A percentile compares a stretch with the other conserved stretches of the same genome.
These are phyloP conservation scores for Nyctibius grandis DNA, from an alignment of 2,797 vertebrate genomes.

Conservation along the genomic window DNA sequence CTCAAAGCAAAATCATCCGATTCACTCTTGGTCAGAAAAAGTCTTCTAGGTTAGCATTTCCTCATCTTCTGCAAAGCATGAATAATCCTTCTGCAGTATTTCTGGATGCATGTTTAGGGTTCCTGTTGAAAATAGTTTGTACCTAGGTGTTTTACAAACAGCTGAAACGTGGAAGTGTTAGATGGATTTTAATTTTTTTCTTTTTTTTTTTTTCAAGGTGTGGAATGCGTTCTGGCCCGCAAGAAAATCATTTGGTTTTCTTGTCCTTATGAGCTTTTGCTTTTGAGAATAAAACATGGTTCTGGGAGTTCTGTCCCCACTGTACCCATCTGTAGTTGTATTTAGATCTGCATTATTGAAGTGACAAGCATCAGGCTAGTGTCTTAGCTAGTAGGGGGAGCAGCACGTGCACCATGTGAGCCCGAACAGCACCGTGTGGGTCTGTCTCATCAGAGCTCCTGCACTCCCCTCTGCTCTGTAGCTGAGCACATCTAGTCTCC, in stretches of 20 bases:
- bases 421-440: not conserved
- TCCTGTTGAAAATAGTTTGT: constrained; percentile 3
- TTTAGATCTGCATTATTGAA: not conserved
- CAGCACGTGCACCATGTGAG: not conserved
- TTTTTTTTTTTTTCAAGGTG: not conserved
- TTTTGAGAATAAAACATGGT: constrained; percentile 42
- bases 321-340: not conserved
- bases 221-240: not conserved
- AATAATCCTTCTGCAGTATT: constrained; percentile 29
- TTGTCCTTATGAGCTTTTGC: constrained; percentile 1
- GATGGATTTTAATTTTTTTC: not conserved
- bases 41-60: constrained; percentile 93
- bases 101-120: constrained; percentile 60
- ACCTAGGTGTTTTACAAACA: not conserved
- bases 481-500: not conserved
- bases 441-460: not conserved
- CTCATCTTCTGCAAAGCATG: constrained; percentile 73
- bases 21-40: constrained; percentile 98
- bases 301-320: not conserved
- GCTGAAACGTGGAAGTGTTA: not conserved
- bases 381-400: not conserved
- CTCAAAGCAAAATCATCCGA: constrained; percentile 96
- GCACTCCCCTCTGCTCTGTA: not conserved
- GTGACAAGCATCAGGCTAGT: not conserved
- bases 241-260: not conserved